Evolutionary conservation across 2,797 vertebrate genomes (phyloP).

Genomic region (Phalanger gymnotis): DNA sequence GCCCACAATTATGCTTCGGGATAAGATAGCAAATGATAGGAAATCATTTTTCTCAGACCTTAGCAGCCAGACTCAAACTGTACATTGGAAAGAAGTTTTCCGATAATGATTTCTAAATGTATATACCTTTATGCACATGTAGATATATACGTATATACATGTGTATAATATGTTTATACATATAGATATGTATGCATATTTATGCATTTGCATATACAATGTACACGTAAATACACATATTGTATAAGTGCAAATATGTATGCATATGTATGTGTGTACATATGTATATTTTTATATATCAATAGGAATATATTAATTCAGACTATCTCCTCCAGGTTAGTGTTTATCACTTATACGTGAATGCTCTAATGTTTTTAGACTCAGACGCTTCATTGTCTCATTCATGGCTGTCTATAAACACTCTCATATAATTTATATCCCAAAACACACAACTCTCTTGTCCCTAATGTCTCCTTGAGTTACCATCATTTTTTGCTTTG

Average conservation of each 20-base stretch:
- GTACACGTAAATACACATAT: background rate
- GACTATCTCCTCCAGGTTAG: background rate
- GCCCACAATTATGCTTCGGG: slow-evolving; percentile 83
- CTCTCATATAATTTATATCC: background rate
- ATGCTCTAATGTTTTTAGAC: background rate
- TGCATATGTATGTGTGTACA: background rate
- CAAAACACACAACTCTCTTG: background rate
- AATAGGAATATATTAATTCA: background rate
- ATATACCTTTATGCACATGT: background rate
- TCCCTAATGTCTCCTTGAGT: background rate
- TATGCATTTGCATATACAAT: background rate
- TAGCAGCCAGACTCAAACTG: slow-evolving; percentile 72
- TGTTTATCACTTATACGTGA: background rate
- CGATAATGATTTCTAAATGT: slow-evolving; percentile 71
- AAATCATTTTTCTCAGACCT: slow-evolving; percentile 81
- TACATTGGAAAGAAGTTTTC: slow-evolving; percentile 79
- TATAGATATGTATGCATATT: background rate
- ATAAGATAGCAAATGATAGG: slow-evolving; percentile 84
- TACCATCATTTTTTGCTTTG: background rate
- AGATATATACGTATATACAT: background rate
- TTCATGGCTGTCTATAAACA: background rate
- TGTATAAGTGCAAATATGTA: background rate
- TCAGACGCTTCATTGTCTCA: background rate
- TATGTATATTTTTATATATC: background rate
- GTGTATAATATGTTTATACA: background rate